Conservation (phyloP, 2,888 invertebrate genomes). For the Rhingia rostrata region DNA sequence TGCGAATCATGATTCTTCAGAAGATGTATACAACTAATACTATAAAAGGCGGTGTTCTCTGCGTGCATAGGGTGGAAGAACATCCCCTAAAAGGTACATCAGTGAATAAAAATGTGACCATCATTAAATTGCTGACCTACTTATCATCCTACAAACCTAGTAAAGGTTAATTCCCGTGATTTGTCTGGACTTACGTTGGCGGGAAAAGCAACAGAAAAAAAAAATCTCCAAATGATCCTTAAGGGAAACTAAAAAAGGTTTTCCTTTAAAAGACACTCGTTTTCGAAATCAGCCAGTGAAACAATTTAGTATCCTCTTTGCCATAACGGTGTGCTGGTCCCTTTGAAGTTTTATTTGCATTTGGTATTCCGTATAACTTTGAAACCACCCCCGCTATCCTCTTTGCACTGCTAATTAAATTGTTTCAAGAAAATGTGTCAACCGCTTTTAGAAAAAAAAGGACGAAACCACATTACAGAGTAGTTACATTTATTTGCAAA, state of each 20-base stretch:
- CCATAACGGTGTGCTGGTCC: constrained; percentile 17
- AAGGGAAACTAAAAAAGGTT: constrained; percentile 40
- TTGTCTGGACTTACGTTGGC: no score
- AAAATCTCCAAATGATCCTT: background rate
- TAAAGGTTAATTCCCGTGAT: constrained; percentile 21
- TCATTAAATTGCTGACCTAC: constrained; percentile 64
- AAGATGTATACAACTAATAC: background rate
- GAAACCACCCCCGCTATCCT: background rate
- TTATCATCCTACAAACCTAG: constrained; percentile 50
- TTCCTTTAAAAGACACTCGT: constrained; percentile 50
- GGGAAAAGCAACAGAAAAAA: no score
- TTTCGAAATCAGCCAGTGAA: constrained; percentile 61
- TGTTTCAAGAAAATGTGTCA: constrained; percentile 56
- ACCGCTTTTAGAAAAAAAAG: constrained; percentile 26
- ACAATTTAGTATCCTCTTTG: constrained; percentile 13
- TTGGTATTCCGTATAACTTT: constrained; percentile 41
- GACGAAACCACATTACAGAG: constrained; percentile 30
- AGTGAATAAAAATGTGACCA: constrained; percentile 42
- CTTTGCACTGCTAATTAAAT: constrained; percentile 67
- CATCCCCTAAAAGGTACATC: constrained; percentile 16
- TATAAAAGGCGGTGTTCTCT: no score
- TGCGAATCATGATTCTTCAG: constrained; percentile 40
- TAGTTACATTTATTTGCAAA: constrained; percentile 55
- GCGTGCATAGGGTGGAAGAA: constrained; percentile 6
- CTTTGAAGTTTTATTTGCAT: constrained; percentile 68